Evolutionary conservation across 2,113 vertebrate species (phyloP), one percentile per base, ranked within the genome.

Genomic region (Lates calcarifer): DNA sequence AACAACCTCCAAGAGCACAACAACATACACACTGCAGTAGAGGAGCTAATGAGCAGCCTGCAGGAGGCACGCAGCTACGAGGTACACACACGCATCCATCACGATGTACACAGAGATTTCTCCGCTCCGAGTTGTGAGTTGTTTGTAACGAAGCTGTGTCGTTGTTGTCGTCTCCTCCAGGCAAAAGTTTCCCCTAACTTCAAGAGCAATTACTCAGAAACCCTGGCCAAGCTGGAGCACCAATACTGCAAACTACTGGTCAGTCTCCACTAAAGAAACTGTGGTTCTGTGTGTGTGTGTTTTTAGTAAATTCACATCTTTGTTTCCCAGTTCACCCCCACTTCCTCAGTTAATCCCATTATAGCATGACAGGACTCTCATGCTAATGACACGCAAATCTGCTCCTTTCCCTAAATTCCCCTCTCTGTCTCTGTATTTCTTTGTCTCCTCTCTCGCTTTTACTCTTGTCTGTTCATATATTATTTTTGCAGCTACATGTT

Each of bases 231-330:
- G 88, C 94, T 99, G 94, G 98, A 99, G 92, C 96, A 96, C 0
- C 98, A 99, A 89, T 98, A 99, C 93, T 97, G 96, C 96, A 99
- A 99, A 90, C 92, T 99, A 67, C 93, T 97, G 96, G 98, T 99
- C 83, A 97, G 97, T 92, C 10, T 60, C 55, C 29, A 20, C 17
- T n/a, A 20, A 29, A 47, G 7, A 51, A 51, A 33, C 14, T 74
- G 41, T 55, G 1, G 31, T 4, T 81, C 1, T 72, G 14, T 56
- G 29, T 68, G 35, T 37, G 53, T 67, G 15, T 58, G 37, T 24
- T 60, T 13, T 43, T 47, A 17, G 37, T 20, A 17, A 17, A 9
- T n/a, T 28, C 15, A 24, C 8, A 26, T 55, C 77, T 86, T 82
- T 82, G 86, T 86, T 53, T 66, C 58, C 53, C 55, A 37, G 26